phyloP scores from a whole-genome alignment of 2,888 invertebrate genomes.

The Tinea semifulvella region DNA sequence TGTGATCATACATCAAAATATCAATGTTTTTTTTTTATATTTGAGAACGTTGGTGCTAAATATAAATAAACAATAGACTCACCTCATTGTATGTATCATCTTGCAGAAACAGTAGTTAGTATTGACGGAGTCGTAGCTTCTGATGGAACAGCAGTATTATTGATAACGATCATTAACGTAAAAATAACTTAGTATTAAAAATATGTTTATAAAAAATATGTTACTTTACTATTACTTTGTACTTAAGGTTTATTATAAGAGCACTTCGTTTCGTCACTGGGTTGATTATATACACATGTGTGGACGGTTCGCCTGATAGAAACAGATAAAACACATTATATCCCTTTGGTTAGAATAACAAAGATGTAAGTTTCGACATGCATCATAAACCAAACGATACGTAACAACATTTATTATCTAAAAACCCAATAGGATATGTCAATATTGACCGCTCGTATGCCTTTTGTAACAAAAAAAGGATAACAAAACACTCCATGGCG shows the following conservation, averaged over 20 bases:
- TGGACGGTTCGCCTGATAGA: not conserved
- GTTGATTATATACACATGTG: not conserved
- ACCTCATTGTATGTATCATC: slow-evolving; percentile 59
- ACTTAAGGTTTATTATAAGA: not conserved
- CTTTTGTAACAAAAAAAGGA: not conserved
- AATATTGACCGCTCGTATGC: not conserved
- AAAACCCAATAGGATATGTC: not conserved
- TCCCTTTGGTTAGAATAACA: slow-evolving; percentile 3
- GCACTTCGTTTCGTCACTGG: slow-evolving; percentile 1
- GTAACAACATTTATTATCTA: slow-evolving; percentile 2
- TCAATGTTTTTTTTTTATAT: too few relatives aligned
- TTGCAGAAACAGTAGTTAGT: slow-evolving; percentile 22
- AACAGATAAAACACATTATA: not conserved
- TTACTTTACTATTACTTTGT: slow-evolving; percentile 10
- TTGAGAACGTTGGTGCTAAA: too few relatives aligned
- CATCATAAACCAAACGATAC: not conserved
- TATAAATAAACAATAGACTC: too few relatives aligned
- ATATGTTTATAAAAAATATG: slow-evolving; percentile 11
- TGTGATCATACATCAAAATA: too few relatives aligned
- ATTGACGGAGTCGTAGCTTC: not conserved
- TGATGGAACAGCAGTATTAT: not conserved
- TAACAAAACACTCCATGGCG: not conserved
- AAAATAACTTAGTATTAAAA: not conserved
- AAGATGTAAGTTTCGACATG: not conserved
- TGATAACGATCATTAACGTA: not conserved